A percentile compares a stretch with the other conserved stretches of the same genome.
Evolutionary conservation across 2,113 vertebrate genomes (phyloP).

Genomic region (Xenopus borealis): DNA sequence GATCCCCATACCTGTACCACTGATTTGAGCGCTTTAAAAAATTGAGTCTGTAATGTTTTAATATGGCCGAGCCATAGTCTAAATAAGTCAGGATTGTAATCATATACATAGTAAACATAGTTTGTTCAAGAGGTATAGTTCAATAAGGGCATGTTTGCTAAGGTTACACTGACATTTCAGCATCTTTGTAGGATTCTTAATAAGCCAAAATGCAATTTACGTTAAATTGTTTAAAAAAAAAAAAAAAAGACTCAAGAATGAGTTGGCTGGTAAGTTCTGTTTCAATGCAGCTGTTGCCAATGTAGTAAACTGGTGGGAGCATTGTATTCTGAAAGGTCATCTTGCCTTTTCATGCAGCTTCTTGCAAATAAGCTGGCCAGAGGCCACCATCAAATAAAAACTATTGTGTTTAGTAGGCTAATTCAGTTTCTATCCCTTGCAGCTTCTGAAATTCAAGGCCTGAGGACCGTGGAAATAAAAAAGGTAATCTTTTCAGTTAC

Average conservation of each 20-base stretch:
- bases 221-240: neutral
- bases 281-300: neutral
- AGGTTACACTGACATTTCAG: constrained; percentile 7
- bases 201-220: neutral
- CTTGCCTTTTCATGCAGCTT: neutral
- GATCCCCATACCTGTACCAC: no score
- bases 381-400: neutral
- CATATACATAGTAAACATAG: neutral
- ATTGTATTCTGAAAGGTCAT: constrained; percentile 15
- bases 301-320: neutral
- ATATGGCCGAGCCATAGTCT: no score
- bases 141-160: neutral
- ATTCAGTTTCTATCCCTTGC: constrained; percentile 42
- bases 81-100: no score
- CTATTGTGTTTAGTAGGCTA: constrained; percentile 2
- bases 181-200: neutral
- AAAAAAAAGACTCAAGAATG: neutral
- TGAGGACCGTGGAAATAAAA: constrained; percentile 85
- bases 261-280: neutral
- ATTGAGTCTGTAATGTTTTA: no score
- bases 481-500: constrained; percentile 67
- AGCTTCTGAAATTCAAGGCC: constrained; percentile 76
- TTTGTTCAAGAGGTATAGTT: neutral
- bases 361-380: constrained; percentile 13
- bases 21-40: no score